These are phyloP conservation scores for Coleophora deauratella DNA, from an alignment of 2,888 invertebrate species.

Conservation along the genomic window DNA sequence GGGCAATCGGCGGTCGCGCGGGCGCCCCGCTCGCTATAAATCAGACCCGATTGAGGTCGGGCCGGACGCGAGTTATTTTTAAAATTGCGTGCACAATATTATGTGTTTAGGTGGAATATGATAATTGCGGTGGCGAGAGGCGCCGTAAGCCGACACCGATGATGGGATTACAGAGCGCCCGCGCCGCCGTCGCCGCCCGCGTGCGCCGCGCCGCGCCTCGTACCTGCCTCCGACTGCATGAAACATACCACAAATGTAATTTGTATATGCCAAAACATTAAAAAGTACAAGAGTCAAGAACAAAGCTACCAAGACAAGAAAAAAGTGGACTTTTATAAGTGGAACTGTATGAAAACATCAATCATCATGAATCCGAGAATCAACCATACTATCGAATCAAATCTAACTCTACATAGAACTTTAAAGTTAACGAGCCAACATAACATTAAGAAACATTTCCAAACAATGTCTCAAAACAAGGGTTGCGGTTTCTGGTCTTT, in stretches of 20 bases:
- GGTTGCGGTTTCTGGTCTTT: background rate
- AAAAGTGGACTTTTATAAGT: too few species aligned
- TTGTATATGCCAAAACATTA: too few species aligned
- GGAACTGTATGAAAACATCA: too few species aligned
- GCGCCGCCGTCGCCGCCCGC: slow-evolving; percentile 21
- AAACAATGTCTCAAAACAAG: background rate
- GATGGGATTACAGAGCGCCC: slow-evolving; percentile 63
- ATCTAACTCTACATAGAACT: too few species aligned
- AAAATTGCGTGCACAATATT: slow-evolving; percentile 73
- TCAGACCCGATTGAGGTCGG: slow-evolving; percentile 63
- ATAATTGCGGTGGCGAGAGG: slow-evolving; percentile 64
- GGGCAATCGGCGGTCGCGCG: slow-evolving; percentile 29
- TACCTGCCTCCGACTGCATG: slow-evolving; percentile 11
- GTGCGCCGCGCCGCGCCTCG: slow-evolving; percentile 18
- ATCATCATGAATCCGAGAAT: too few species aligned
- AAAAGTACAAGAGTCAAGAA: too few species aligned
- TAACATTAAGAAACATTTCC: background rate
- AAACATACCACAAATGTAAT: slow-evolving; percentile 8
- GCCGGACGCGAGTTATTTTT: slow-evolving; percentile 68
- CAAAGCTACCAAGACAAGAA: too few species aligned
- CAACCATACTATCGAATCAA: too few species aligned
- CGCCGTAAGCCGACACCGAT: slow-evolving; percentile 69
- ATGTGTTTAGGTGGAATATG: slow-evolving; percentile 74
- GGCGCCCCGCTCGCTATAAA: slow-evolving; percentile 51
- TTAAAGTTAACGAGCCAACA: background rate